Conservation (phyloP, 2,888 invertebrate species). For the Meteorus cinctellus region DNA sequence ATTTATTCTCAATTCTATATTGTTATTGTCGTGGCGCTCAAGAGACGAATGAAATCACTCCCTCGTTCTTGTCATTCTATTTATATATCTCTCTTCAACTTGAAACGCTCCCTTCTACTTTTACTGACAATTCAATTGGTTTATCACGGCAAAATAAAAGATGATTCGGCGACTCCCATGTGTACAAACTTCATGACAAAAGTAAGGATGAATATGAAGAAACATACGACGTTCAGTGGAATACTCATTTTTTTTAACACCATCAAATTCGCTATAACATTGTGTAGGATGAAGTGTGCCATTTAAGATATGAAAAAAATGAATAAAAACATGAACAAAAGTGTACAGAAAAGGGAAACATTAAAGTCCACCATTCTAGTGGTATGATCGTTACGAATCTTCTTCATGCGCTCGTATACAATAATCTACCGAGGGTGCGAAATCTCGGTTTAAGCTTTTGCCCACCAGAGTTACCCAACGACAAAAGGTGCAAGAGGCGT, state of each 20-base stretch:
- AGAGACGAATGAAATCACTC: slow-evolving; percentile 24
- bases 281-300: neutral
- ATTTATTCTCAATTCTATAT: neutral
- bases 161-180: neutral
- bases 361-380: neutral
- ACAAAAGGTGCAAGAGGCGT: slow-evolving; percentile 21
- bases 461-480: neutral
- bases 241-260: neutral
- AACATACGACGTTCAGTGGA: neutral
- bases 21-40: neutral
- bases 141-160: neutral
- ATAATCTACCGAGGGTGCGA: slow-evolving; percentile 27
- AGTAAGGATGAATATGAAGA: neutral
- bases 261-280: neutral
- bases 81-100: neutral
- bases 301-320: neutral
- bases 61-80: neutral
- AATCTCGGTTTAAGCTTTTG: slow-evolving; percentile 25
- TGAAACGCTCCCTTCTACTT: neutral
- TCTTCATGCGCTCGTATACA: slow-evolving; percentile 17
- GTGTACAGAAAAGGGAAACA: neutral
- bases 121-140: slow-evolving; percentile 1
- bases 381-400: neutral
- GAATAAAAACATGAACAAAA: neutral
- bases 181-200: neutral